Conservation (phyloP, 2,797 vertebrate species). For the Pachyuromys duprasi region DNA sequence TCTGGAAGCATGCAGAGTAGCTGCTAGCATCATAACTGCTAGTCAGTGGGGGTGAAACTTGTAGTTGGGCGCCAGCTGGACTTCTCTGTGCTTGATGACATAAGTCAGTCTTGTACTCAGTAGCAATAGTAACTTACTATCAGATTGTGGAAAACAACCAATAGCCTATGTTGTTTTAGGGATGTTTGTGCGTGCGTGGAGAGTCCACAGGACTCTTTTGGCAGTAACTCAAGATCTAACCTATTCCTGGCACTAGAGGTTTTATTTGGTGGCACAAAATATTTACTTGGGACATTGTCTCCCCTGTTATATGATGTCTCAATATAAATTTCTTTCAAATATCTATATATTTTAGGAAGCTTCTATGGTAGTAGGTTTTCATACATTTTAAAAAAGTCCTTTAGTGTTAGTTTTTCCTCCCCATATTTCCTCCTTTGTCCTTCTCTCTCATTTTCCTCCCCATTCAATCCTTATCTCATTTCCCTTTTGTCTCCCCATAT, state of each 20-base stretch:
- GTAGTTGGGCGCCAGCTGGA: background rate
- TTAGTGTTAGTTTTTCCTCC: background rate
- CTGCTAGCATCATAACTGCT: background rate
- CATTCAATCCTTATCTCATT: background rate
- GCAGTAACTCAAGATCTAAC: background rate
- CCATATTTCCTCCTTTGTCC: too few species aligned
- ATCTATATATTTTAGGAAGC: background rate
- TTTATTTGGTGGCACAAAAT: background rate
- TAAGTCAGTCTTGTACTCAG: background rate
- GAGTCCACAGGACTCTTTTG: too few species aligned
- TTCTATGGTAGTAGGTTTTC: background rate
- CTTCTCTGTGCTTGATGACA: background rate
- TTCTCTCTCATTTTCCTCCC: background rate
- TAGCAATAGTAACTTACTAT: background rate
- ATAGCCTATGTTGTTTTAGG: background rate
- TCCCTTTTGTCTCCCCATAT: background rate
- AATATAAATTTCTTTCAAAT: background rate
- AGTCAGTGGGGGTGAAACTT: background rate
- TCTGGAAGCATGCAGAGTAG: background rate
- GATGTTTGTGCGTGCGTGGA: background rate
- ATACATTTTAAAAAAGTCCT: background rate
- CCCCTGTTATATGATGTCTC: background rate
- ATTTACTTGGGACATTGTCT: background rate
- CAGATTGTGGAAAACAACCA: background rate
- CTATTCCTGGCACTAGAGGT: background rate